Conservation (phyloP, 2,113 vertebrate species). For the Protobothrops mucrosquamatus region DNA sequence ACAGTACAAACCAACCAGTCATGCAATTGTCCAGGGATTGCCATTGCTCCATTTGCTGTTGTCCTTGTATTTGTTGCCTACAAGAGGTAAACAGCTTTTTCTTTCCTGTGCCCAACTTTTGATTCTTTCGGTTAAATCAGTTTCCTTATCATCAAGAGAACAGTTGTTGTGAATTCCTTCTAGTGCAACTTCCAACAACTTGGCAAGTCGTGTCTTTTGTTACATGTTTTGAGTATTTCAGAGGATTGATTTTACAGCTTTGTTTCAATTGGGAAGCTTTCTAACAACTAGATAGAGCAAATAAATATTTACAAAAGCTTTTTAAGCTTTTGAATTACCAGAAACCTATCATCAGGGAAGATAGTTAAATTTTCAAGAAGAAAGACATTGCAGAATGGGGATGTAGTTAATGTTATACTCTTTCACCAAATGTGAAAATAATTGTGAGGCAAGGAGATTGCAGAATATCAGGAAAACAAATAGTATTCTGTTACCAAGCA, state of each 20-base stretch:
- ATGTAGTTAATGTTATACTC: background rate
- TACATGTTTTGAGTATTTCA: background rate
- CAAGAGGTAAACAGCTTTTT: slow-evolving; percentile 55
- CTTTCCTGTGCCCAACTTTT: background rate
- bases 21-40: slow-evolving; percentile 52
- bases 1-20: slow-evolving; percentile 44
- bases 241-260: background rate
- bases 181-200: background rate
- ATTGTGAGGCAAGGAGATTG: background rate
- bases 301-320: background rate
- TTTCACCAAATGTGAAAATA: background rate
- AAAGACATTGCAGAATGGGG: background rate
- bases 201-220: background rate
- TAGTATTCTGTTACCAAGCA: background rate
- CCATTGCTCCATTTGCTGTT: slow-evolving; percentile 55
- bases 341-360: background rate
- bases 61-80: slow-evolving; percentile 51
- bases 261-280: background rate
- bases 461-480: background rate
- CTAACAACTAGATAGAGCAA: background rate
- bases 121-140: background rate
- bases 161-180: background rate
- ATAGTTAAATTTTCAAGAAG: background rate
- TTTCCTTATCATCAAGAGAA: background rate
- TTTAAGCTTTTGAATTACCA: background rate